Conservation (phyloP, 2,888 invertebrate genomes). For the Aphodius sticticus region DNA sequence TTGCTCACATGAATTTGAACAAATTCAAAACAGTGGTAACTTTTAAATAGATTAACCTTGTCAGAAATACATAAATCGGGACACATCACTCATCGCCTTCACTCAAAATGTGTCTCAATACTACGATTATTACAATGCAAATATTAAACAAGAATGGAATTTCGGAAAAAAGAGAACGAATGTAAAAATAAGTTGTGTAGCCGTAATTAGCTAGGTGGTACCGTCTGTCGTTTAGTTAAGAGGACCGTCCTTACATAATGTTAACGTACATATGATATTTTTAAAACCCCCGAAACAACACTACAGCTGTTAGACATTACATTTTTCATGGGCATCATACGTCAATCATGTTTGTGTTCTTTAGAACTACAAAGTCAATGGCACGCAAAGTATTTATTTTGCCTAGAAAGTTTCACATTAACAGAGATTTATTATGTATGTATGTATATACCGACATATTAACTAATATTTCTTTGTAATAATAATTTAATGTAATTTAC, state of each 20-base stretch:
- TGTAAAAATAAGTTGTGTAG: background rate
- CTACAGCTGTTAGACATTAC: background rate
- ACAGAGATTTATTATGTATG: no score
- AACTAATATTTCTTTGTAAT: no score
- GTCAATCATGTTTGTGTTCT: conserved; percentile 4
- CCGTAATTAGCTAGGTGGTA: background rate
- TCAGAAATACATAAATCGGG: background rate
- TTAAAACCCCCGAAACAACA: background rate
- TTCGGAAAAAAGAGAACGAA: background rate
- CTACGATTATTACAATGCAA: background rate
- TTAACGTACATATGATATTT: background rate
- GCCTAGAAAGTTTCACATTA: background rate
- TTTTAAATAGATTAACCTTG: conserved; percentile 4
- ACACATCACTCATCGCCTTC: background rate
- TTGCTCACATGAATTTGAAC: background rate
- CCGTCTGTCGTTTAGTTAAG: background rate
- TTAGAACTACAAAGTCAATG: conserved; percentile 4
- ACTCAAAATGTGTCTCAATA: background rate
- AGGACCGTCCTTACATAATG: background rate
- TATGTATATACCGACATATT: no score
- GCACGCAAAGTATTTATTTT: background rate
- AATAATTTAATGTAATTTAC: no score
- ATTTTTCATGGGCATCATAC: background rate
- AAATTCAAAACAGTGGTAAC: background rate
- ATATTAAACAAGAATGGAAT: background rate